Evolutionary conservation across 2,888 invertebrate genomes (phyloP).

Genomic region (Campopleginae sp.): DNA sequence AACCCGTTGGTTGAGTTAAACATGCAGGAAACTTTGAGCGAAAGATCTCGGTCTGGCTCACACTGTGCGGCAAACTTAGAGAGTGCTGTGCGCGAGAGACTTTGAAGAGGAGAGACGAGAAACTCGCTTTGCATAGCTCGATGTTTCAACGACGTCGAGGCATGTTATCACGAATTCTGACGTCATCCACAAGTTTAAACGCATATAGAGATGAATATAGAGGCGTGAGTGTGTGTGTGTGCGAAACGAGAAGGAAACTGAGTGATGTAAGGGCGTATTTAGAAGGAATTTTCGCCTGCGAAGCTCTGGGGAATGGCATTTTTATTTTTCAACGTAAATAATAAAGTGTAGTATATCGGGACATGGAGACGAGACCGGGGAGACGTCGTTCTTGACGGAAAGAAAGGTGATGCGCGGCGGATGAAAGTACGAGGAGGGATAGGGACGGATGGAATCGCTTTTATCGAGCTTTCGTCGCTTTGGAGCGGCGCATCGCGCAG

Average conservation of each 20-base stretch:
- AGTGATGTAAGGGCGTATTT: neutral
- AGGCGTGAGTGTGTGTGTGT: neutral
- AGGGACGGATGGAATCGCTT: slow-evolving; percentile 12
- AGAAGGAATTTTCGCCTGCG: neutral
- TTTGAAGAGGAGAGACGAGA: slow-evolving; percentile 39
- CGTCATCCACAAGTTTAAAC: slow-evolving; percentile 22
- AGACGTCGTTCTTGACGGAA: slow-evolving; percentile 9
- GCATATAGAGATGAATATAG: neutral
- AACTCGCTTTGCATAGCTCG: slow-evolving; percentile 59
- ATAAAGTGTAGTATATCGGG: slow-evolving; percentile 5
- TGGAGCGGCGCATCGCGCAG: neutral
- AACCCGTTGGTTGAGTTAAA: slow-evolving; percentile 2
- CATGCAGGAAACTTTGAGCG: slow-evolving; percentile 43
- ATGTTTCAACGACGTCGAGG: slow-evolving; percentile 56
- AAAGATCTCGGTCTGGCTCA: slow-evolving; percentile 43
- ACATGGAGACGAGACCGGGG: neutral
- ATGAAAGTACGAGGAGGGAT: slow-evolving; percentile 18
- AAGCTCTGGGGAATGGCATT: slow-evolving; percentile 13
- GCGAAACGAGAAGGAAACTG: neutral
- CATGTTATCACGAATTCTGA: slow-evolving; percentile 51
- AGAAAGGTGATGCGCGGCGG: neutral
- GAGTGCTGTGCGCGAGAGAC: slow-evolving; percentile 50
- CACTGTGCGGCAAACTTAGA: slow-evolving; percentile 47
- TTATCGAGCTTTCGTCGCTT: slow-evolving; percentile 51
- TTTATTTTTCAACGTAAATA: neutral